These are phyloP conservation scores for Cheumatopsyche charites DNA, from an alignment of 1,140 invertebrate genomes.

Conservation along the genomic window DNA sequence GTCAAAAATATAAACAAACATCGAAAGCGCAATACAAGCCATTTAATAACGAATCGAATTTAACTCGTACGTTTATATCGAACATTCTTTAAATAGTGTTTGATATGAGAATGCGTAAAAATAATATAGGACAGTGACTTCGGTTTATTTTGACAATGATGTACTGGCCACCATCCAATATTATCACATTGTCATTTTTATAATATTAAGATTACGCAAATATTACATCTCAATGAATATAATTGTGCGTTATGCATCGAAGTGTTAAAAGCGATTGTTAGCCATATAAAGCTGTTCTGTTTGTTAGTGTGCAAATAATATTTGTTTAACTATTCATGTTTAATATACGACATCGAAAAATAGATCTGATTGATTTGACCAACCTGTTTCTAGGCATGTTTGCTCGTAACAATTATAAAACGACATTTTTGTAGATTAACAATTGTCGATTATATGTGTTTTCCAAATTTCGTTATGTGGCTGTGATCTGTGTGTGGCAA, in stretches of 20 bases:
- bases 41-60: neutral
- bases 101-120: neutral
- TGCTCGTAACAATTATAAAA: conserved; percentile 24
- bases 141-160: neutral
- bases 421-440: conserved; percentile 9
- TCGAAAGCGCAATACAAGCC: neutral
- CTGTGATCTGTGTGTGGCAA: neutral
- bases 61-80: neutral
- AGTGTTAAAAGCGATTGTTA: no score
- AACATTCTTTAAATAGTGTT: neutral
- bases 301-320: no score
- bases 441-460: neutral
- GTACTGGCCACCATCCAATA: no score
- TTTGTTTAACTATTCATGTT: no score
- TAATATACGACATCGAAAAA: no score
- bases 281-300: no score
- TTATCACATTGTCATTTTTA: no score
- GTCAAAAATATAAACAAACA: neutral
- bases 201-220: no score
- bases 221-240: no score
- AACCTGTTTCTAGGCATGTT: conserved; percentile 46
- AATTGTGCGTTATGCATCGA: no score
- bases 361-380: conserved; percentile 13
- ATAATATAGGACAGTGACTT: neutral
- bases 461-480: neutral